These are phyloP conservation scores for Aspidapion aeneum DNA, from an alignment of 2,888 invertebrate genomes.

Conservation along the genomic window DNA sequence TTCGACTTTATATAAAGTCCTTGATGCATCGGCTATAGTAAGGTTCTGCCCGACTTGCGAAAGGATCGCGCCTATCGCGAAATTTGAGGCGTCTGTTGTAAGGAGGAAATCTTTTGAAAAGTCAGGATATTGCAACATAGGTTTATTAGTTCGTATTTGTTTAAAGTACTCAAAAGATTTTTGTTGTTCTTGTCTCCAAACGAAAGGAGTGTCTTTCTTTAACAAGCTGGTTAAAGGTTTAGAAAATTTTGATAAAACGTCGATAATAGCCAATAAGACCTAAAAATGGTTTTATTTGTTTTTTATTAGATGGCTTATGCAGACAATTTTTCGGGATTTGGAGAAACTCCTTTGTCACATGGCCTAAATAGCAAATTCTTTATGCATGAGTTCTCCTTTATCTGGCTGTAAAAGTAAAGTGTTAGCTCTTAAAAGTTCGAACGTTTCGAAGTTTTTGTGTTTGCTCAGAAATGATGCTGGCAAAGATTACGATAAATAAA, in stretches of 20 bases:
- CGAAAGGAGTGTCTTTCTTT: slow-evolving; percentile 14
- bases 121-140: slow-evolving; percentile 6
- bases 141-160: slow-evolving; percentile 15
- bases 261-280: slow-evolving; percentile 36
- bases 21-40: not conserved
- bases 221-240: slow-evolving; percentile 31
- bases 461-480: slow-evolving; percentile 30
- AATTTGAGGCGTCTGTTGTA: slow-evolving; percentile 5
- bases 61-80: slow-evolving; percentile 6
- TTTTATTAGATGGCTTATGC: slow-evolving; percentile 34
- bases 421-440: no score
- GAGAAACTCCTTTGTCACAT: no score
- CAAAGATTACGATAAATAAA: slow-evolving; percentile 21
- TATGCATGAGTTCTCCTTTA: no score
- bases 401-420: no score
- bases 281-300: slow-evolving; percentile 36
- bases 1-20: slow-evolving; percentile 1
- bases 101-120: slow-evolving; percentile 6
- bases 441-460: slow-evolving; percentile 8
- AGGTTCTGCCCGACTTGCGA: slow-evolving; percentile 7
- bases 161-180: slow-evolving; percentile 25
- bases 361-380: no score
- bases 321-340: no score
- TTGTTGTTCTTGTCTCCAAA: slow-evolving; percentile 22
- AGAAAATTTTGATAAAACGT: slow-evolving; percentile 32